Conservation (phyloP, 2,888 invertebrate genomes). For the Onchidella celtica region DNA sequence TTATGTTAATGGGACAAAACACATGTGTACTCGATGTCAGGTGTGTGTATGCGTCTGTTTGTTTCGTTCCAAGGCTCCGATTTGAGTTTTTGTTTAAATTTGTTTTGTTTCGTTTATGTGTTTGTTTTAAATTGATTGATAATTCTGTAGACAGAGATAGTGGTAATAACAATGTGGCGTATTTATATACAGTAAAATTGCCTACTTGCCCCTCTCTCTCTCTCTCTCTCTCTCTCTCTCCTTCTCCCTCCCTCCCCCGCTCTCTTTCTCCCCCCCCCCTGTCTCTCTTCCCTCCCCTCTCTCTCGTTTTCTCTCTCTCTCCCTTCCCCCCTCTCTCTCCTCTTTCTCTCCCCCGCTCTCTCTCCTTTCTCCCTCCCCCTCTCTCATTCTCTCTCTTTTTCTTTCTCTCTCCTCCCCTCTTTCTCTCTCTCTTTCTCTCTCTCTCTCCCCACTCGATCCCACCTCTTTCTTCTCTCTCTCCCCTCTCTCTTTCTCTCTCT, state of each 20-base stretch:
- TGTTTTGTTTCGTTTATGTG: too few species aligned
- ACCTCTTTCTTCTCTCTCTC: not conserved
- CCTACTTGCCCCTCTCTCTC: not conserved
- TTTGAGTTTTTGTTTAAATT: too few species aligned
- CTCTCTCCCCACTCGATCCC: constrained; percentile 1
- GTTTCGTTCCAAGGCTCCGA: too few species aligned
- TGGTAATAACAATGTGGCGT: too few species aligned
- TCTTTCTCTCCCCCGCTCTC: not conserved
- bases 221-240: not conserved
- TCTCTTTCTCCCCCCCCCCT: constrained; percentile 4
- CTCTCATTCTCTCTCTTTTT: constrained; percentile 21
- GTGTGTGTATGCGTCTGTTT: too few species aligned
- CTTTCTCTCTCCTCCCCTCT: not conserved
- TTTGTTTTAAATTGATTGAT: too few species aligned
- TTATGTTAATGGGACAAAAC: too few species aligned
- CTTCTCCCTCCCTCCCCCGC: constrained; percentile 1
- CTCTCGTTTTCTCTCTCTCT: not conserved
- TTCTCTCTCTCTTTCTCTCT: constrained; percentile 10
- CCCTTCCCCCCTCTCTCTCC: not conserved
- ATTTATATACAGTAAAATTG: not conserved
- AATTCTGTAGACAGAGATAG: too few species aligned
- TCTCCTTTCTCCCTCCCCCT: constrained; percentile 3
- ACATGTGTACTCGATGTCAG: too few species aligned
- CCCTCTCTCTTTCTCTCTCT: constrained; percentile 12
- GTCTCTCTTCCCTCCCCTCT: not conserved